These are phyloP conservation scores for Aleiodes sp. DNA, from an alignment of 1,140 invertebrate species.

Conservation along the genomic window DNA sequence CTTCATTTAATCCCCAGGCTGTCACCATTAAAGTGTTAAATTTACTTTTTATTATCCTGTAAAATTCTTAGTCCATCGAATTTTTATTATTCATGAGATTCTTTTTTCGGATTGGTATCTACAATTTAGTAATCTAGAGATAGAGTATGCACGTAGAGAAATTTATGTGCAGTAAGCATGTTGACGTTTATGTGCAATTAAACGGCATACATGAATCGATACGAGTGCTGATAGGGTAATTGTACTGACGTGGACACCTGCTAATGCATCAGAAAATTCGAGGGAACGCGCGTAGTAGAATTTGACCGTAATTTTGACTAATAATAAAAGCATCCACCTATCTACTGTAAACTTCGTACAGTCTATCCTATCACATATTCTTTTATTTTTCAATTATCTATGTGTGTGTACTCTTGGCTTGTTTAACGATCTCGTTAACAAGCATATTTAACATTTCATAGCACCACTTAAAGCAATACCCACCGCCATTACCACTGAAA, in stretches of 20 bases:
- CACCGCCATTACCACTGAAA: slow-evolving; percentile 42
- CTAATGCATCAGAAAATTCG: slow-evolving; percentile 7
- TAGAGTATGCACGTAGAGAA: neutral
- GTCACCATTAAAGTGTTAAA: neutral
- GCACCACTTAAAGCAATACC: slow-evolving; percentile 58
- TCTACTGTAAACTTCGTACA: neutral
- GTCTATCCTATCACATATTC: slow-evolving; percentile 3
- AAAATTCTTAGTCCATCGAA: neutral
- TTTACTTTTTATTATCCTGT: neutral
- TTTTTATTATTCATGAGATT: neutral
- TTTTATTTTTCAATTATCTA: neutral
- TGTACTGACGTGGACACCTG: slow-evolving; percentile 9
- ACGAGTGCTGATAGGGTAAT: slow-evolving; percentile 9
- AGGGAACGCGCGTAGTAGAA: neutral
- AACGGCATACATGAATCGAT: neutral
- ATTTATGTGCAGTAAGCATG: slow-evolving; percentile 4
- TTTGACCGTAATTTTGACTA: slow-evolving; percentile 3
- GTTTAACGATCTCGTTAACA: slow-evolving; percentile 45
- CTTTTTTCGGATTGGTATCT: neutral
- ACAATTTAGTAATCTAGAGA: neutral
- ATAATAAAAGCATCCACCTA: neutral
- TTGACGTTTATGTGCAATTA: slow-evolving; percentile 11
- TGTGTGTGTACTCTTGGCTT: slow-evolving; percentile 29
- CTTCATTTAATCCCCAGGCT: neutral
- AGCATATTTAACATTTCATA: slow-evolving; percentile 65